Percentiles rank a stretch among this genome's conserved stretches.
phyloP scores from a whole-genome alignment of 2,797 vertebrate genomes.

The Adrianichthys oophorus region DNA sequence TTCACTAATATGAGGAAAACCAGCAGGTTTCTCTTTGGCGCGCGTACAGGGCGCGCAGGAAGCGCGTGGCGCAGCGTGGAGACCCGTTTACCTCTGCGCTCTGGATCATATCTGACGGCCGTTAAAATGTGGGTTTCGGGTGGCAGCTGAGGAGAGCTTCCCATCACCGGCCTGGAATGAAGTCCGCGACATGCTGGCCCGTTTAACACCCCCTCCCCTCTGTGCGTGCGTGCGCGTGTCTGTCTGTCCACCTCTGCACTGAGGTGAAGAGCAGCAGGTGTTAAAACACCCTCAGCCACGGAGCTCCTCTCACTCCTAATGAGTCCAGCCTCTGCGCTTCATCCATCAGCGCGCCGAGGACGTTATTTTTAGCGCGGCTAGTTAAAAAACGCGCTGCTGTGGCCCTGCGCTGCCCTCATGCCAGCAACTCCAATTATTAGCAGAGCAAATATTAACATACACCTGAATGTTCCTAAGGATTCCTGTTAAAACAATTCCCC shows the following conservation, averaged over 20 bases:
- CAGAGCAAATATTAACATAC: constrained; percentile 54
- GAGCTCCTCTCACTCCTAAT: constrained; percentile 74
- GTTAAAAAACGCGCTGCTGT: constrained; percentile 72
- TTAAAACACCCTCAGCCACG: constrained; percentile 78
- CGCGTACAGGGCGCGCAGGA: constrained; percentile 38
- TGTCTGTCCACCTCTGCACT: constrained; percentile 62
- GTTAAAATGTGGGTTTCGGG: constrained; percentile 66
- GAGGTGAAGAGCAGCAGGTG: constrained; percentile 80
- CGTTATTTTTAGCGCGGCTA: constrained; percentile 83
- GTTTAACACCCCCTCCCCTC: constrained; percentile 25
- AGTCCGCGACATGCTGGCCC: constrained; percentile 70
- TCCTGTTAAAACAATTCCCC: constrained; percentile 14
- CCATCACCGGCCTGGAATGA: constrained; percentile 68
- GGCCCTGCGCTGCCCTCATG: constrained; percentile 47
- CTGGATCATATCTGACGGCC: constrained; percentile 57
- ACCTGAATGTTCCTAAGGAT: constrained; percentile 29
- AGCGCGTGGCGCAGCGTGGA: constrained; percentile 35
- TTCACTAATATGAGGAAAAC: no score
- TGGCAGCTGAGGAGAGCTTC: constrained; percentile 65
- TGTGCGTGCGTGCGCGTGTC: constrained; percentile 1
- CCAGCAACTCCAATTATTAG: constrained; percentile 50
- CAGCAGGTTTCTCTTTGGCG: constrained; percentile 9
- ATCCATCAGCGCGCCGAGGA: constrained; percentile 62
- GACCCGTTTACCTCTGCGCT: constrained; percentile 40
- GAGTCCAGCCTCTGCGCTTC: constrained; percentile 65